Percentiles rank a stretch among this genome's conserved stretches.
These are phyloP conservation scores for Xyrichtys novacula DNA, from an alignment of 2,797 vertebrate species.

Conservation along the genomic window DNA sequence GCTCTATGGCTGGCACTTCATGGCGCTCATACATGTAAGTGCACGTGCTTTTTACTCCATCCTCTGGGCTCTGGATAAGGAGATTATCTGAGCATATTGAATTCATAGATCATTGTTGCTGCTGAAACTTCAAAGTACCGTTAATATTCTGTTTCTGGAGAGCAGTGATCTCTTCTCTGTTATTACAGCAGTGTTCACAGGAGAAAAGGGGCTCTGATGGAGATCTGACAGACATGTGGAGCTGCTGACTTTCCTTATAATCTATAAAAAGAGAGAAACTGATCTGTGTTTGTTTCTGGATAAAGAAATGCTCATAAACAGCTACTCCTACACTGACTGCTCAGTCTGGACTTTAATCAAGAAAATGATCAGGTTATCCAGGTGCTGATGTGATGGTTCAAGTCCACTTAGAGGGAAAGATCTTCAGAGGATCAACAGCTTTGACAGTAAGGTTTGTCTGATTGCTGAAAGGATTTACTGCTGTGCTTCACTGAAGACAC, in stretches of 20 bases:
- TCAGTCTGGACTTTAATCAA: too few species aligned
- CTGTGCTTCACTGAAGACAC: constrained; percentile 1
- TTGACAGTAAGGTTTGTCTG: constrained; percentile 30
- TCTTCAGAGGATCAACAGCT: constrained; percentile 7
- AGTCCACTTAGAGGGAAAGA: not conserved
- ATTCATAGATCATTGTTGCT: constrained; percentile 81
- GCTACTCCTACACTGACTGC: not conserved
- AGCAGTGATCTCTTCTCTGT: constrained; percentile 56
- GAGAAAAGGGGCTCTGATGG: constrained; percentile 34
- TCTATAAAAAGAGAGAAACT: not conserved
- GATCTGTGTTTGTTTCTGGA: too few species aligned
- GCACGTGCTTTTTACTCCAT: constrained; percentile 50
- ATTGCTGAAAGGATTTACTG: constrained; percentile 21
- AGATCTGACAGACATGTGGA: not conserved
- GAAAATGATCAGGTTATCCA: too few species aligned
- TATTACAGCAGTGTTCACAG: constrained; percentile 41
- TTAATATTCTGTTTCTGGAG: constrained; percentile 78
- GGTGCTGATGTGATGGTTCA: too few species aligned
- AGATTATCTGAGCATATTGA: constrained; percentile 76
- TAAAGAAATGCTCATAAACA: too few species aligned
- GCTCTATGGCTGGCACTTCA: constrained; percentile 48
- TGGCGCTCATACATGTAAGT: constrained; percentile 74
- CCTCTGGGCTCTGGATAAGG: constrained; percentile 66
- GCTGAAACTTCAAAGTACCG: constrained; percentile 72
- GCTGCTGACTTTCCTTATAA: too few species aligned